Evolutionary conservation across 2,113 vertebrate genomes (phyloP).

Genomic region (Apeltes quadracus): DNA sequence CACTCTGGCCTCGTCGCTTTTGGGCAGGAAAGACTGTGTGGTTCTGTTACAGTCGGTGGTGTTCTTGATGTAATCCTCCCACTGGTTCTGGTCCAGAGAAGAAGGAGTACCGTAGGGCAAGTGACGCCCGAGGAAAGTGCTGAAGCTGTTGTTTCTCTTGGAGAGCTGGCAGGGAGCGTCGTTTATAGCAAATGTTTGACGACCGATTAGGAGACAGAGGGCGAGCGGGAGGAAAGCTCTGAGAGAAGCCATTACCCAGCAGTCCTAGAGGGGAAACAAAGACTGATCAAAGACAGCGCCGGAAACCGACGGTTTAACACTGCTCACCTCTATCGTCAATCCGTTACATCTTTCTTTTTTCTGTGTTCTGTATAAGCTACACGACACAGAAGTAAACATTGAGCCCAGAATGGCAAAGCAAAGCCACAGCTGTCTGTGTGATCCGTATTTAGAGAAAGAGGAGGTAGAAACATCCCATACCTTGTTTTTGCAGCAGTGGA

Average conservation of each 20-base stretch:
- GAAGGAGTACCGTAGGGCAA: slow-evolving; percentile 53
- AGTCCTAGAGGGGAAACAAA: slow-evolving; percentile 18
- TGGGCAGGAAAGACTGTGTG: slow-evolving; percentile 80
- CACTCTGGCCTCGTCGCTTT: slow-evolving; percentile 61
- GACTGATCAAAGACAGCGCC: not conserved
- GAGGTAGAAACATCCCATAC: slow-evolving; percentile 32
- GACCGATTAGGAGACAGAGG: slow-evolving; percentile 46
- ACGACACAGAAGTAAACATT: not conserved
- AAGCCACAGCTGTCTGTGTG: slow-evolving; percentile 5
- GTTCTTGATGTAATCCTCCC: slow-evolving; percentile 65
- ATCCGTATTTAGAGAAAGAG: not conserved
- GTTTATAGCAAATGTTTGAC: slow-evolving; percentile 39
- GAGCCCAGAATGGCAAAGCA: not conserved
- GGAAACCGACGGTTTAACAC: not conserved
- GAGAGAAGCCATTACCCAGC: slow-evolving; percentile 49
- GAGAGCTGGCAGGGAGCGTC: slow-evolving; percentile 71
- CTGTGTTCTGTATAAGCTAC: not conserved
- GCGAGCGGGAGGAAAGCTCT: slow-evolving; percentile 23
- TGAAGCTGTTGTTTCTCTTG: slow-evolving; percentile 64
- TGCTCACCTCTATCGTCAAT: not conserved
- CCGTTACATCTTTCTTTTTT: not conserved
- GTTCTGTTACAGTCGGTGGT: slow-evolving; percentile 70
- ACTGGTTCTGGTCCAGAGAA: slow-evolving; percentile 53
- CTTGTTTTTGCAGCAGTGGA: slow-evolving; percentile 27
- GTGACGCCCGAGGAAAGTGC: slow-evolving; percentile 73